These are phyloP conservation scores for Aporrectodea caliginosa DNA, from an alignment of 1,140 invertebrate species.

Conservation along the genomic window DNA sequence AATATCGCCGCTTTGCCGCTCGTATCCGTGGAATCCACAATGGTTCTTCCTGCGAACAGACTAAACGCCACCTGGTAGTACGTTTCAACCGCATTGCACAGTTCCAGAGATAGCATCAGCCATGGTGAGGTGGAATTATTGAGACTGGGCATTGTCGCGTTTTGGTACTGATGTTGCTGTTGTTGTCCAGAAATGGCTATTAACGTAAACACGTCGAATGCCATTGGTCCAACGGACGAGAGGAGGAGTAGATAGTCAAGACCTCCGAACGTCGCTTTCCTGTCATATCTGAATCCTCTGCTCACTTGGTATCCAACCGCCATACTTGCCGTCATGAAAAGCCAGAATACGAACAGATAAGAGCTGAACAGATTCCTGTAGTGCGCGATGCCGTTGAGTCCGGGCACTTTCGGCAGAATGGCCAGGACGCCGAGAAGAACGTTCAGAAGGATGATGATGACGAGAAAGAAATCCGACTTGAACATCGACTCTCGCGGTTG, in stretches of 20 bases:
- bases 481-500: too few relatives aligned
- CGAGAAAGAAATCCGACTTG: too few relatives aligned
- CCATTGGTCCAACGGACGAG: neutral
- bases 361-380: neutral
- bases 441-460: slow-evolving; percentile 11
- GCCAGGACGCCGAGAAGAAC: neutral
- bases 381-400: neutral
- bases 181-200: too few relatives aligned
- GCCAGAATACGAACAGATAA: slow-evolving; percentile 6
- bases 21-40: neutral
- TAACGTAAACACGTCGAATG: neutral
- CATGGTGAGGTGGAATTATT: neutral
- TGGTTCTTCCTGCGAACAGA: neutral
- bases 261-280: neutral
- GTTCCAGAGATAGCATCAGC: neutral
- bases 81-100: neutral
- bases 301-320: neutral
- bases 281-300: neutral
- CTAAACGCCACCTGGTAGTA: neutral
- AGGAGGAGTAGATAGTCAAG: slow-evolving; percentile 10
- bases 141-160: neutral
- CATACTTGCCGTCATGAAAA: neutral
- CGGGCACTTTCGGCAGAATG: neutral
- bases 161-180: too few relatives aligned
- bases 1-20: neutral